These are phyloP conservation scores for Cataglyphis rosenhaueri DNA, from an alignment of 2,888 invertebrate genomes.

Conservation along the genomic window DNA sequence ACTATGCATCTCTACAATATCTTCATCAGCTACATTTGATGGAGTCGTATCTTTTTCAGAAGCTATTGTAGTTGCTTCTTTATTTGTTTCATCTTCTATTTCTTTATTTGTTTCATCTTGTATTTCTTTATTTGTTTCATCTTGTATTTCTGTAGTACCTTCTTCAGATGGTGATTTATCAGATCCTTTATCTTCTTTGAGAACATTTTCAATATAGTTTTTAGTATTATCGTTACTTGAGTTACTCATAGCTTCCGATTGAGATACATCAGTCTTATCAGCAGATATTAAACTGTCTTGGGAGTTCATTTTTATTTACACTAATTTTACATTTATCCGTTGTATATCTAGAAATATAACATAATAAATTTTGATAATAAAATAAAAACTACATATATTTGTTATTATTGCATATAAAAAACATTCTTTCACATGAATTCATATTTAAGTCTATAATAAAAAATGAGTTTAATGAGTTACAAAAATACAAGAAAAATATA, in stretches of 20 bases:
- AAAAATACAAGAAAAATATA: neutral
- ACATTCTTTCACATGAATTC: neutral
- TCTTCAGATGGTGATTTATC: neutral
- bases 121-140: neutral
- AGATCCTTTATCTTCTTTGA: neutral
- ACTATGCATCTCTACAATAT: neutral
- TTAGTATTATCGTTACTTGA: slow-evolving; percentile 35
- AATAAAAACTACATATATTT: neutral
- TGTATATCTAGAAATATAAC: slow-evolving; percentile 33
- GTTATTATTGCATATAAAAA: neutral
- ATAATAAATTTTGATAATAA: neutral
- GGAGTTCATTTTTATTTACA: slow-evolving; percentile 33
- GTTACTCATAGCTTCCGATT: slow-evolving; percentile 17
- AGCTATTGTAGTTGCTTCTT: neutral
- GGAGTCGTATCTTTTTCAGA: neutral
- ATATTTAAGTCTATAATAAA: neutral
- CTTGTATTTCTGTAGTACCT: neutral
- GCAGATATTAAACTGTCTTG: neutral
- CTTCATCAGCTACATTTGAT: neutral
- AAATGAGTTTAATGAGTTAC: neutral
- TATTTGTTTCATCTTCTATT: neutral
- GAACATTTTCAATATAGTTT: slow-evolving; percentile 1
- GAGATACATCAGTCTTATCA: slow-evolving; percentile 2
- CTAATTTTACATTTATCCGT: neutral
- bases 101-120: too few species aligned